Evolutionary conservation across 1,140 invertebrate species (phyloP), one percentile per base, ranked within the genome.

Genomic region (Papilio dardanus): DNA sequence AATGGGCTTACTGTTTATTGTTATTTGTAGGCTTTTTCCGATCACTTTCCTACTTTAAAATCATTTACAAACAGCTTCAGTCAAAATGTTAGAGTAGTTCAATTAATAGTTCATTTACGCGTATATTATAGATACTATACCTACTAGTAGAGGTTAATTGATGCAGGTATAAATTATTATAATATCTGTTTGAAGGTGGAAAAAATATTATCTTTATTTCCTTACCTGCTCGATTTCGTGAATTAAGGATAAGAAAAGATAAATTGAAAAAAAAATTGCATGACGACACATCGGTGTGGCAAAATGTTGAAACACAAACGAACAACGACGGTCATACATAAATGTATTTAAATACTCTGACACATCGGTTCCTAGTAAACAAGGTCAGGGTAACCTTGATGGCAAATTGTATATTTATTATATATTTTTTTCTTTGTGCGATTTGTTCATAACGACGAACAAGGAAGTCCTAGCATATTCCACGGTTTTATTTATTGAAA

Each of bases 281-380:
- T 71, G 68, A 71, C 68, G 68, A 73, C 8, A 54, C 31, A 33
- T n/a, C 21, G n/a, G 46, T 54, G 71, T 71, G 69, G 69, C 69
- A 50, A 71, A 71, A 71, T 71, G 24, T 71, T 46, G n/a, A 50
- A 71, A 71, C 21, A n/a, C 42, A 28, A 54, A 24, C 54, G 21
- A 74, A 74, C 74, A 78, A 66, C 75, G 77, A 74, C 74, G 77
- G 78, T 79, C 81, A 77, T 76, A 71, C 79, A 83, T 82, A 67
- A 77, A 74, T 76, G 75, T 78, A 81, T 82, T 81, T 83, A 83
- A 83, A 85, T 83, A 91, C 80, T 81, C 81, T 85, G 83, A 88
- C 86, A 88, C 86, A 84, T 90, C 83, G 82, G 87, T 88, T 91
- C 87, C 86, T 90, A 84, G 88, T 90, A 91, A 92, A 90, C 89